These are phyloP conservation scores for Eudyptes chrysolophus DNA, from an alignment of 2,113 vertebrate species.

Conservation along the genomic window DNA sequence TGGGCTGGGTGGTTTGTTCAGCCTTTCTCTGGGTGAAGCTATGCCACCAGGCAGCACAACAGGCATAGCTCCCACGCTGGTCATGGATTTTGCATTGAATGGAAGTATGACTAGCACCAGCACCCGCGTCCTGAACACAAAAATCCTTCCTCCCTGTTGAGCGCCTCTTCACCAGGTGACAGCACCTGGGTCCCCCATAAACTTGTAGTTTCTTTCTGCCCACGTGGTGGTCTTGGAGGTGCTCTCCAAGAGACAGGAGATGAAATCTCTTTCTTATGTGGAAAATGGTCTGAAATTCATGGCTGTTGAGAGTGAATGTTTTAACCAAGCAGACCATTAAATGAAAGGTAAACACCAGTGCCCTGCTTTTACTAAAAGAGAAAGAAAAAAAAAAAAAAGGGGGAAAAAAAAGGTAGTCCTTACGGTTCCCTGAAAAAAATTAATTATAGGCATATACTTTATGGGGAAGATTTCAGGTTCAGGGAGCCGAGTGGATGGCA, in stretches of 20 bases:
- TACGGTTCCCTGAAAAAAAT: neutral
- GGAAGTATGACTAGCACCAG: neutral
- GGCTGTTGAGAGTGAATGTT: neutral
- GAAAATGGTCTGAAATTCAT: neutral
- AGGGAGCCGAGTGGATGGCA: neutral
- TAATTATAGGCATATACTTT: neutral
- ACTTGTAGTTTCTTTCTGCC: neutral
- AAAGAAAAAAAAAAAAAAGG: neutral
- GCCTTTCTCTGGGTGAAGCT: neutral
- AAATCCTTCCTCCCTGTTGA: neutral
- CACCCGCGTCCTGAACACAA: neutral
- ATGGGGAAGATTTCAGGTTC: neutral
- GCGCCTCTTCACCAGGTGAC: neutral
- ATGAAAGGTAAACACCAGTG: neutral
- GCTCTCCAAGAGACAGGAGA: neutral
- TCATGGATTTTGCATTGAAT: neutral
- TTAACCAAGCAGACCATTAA: neutral
- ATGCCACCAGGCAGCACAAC: neutral
- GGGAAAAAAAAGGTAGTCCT: neutral
- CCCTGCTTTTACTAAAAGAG: neutral
- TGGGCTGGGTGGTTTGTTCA: neutral
- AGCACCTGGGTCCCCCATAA: neutral
- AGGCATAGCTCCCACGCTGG: accelerated
- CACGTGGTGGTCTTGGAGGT: neutral
- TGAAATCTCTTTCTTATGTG: neutral